Evolutionary conservation across 2,113 vertebrate genomes (phyloP), one percentile per base, ranked within the genome.

Genomic region (Coptodon rendalli): DNA sequence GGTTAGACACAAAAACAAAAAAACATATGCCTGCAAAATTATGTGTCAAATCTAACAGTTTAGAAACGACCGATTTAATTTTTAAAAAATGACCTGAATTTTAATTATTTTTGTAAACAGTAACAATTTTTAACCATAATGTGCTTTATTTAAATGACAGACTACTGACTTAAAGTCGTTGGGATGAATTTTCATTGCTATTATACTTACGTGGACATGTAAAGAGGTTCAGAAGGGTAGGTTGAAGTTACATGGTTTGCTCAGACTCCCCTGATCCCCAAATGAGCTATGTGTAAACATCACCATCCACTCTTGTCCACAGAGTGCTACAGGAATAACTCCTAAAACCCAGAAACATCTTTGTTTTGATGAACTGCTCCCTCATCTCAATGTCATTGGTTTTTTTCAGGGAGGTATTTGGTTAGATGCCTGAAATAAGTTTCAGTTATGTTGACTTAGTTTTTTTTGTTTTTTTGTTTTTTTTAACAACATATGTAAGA

Each of bases 81-180:
- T n/a, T 56, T 5, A 0, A 9, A 68, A n/a, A 81, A 84, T 38
- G 4, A 13, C 9, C 43, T 19, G 2, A 54, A 50, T 53, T 68
- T 63, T 0, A 63, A 34, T 34, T 19, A 36, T 3, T 48, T 57
- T 34, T 84, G 10, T 12, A 57, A 57, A 50, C 13, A 59, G 9
- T 24, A 31, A 14, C 3, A 22, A 31, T 22, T 48, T 71, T n/a
- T 36, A 27, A 31, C 89, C 84, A 59, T 29, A 27, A 79, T 61
- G 84, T 89, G 53, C 78, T 89, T 89, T 89, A 86, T 38, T 34
- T 84, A 11, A 17, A 54, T 5, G 22, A 17, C 31, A 19, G 59
- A 27, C 5, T 1, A 27, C 36, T 22, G 7, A 73, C 17, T 22
- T 43, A 24, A 45, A 54, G 29, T 43, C 1, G 0, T 9, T 61